A percentile compares a stretch with the other conserved stretches of the same genome.
Conservation (phyloP, 2,888 invertebrate species). For the Orchesellides sinensis region DNA sequence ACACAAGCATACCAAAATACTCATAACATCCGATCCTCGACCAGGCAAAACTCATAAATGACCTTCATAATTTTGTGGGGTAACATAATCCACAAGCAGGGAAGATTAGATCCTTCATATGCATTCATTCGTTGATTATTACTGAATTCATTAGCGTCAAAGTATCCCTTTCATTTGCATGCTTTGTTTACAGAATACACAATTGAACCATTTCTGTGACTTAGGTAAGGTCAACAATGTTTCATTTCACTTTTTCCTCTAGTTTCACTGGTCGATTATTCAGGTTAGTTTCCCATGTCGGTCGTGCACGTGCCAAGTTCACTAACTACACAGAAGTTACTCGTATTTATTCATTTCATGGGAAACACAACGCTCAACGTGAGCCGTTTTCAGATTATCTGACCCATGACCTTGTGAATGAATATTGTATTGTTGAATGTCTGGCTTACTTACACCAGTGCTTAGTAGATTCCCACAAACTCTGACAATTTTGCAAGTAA, state of each 20-base stretch:
- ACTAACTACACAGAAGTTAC: no score
- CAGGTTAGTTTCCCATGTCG: background rate
- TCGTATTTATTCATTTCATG: background rate
- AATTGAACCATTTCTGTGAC: no score
- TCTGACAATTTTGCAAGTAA: no score
- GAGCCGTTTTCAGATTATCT: background rate
- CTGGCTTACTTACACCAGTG: no score
- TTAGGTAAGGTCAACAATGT: no score
- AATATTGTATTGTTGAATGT: background rate
- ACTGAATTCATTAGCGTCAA: conserved; percentile 48
- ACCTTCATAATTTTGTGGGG: conserved; percentile 19
- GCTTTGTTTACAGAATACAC: no score
- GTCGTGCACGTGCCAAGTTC: background rate
- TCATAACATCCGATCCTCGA: no score
- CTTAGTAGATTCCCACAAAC: no score
- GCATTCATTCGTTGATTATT: conserved; percentile 39
- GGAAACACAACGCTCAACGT: no score
- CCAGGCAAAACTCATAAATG: background rate
- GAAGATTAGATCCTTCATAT: no score
- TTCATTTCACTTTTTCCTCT: background rate
- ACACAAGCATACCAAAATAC: conserved; percentile 1
- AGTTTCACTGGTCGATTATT: background rate
- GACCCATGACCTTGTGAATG: background rate
- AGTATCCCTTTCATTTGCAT: conserved; percentile 22
- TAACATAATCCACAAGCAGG: conserved; percentile 13